Evolutionary conservation across 2,888 invertebrate species (phyloP).

Genomic region (Microctonus hyperodae): DNA sequence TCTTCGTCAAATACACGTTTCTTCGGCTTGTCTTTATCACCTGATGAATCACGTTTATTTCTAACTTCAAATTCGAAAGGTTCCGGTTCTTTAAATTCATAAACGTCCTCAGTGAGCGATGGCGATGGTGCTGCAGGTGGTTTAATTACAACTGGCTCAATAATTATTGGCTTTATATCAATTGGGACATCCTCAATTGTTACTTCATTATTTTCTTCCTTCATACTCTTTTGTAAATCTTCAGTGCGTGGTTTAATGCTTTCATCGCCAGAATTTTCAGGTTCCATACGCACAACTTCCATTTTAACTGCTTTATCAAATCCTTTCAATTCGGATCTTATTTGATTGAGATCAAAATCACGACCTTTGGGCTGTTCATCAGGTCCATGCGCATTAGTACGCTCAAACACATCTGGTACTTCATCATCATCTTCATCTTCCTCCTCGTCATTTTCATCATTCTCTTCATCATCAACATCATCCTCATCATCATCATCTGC

Average conservation of each 20-base stretch:
- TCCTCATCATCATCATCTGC: slow-evolving; percentile 29
- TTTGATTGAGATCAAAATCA: slow-evolving; percentile 85
- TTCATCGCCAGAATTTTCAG: slow-evolving; percentile 67
- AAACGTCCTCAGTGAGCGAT: slow-evolving; percentile 70
- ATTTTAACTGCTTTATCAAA: slow-evolving; percentile 71
- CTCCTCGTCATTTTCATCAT: slow-evolving; percentile 29
- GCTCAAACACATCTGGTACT: slow-evolving; percentile 31
- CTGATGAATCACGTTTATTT: slow-evolving; percentile 56
- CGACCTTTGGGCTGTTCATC: slow-evolving; percentile 70
- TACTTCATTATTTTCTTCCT: slow-evolving; percentile 49
- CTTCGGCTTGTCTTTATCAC: slow-evolving; percentile 56
- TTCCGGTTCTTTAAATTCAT: slow-evolving; percentile 89
- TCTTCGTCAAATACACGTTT: slow-evolving; percentile 59
- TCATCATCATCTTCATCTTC: slow-evolving; percentile 33
- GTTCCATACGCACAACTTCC: slow-evolving; percentile 57
- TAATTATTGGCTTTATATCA: slow-evolving; percentile 30
- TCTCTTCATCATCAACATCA: slow-evolving; percentile 16
- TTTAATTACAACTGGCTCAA: slow-evolving; percentile 33
- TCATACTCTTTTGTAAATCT: slow-evolving; percentile 41
- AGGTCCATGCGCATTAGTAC: slow-evolving; percentile 56
- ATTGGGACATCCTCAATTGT: slow-evolving; percentile 33
- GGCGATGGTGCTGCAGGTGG: slow-evolving; percentile 29
- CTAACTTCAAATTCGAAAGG: slow-evolving; percentile 82
- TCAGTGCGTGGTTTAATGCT: slow-evolving; percentile 59
- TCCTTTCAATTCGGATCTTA: slow-evolving; percentile 84